A percentile compares a stretch with the other conserved stretches of the same genome.
Conservation (phyloP, 2,888 invertebrate species). For the Macrosoma leucophasiata region DNA sequence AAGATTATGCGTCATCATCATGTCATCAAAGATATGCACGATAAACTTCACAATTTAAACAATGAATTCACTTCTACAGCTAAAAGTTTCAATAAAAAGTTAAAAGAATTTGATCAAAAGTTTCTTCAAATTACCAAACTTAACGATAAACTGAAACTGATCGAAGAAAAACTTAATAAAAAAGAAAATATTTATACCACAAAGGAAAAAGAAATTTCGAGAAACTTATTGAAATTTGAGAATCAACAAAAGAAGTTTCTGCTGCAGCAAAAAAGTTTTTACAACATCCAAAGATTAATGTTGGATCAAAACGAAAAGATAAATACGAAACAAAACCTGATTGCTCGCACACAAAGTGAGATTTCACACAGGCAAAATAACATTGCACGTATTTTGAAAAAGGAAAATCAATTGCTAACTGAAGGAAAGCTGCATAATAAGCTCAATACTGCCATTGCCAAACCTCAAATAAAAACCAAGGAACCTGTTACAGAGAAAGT, state of each 20-base stretch:
- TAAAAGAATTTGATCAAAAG: slow-evolving; percentile 51
- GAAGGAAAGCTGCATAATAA: slow-evolving; percentile 30
- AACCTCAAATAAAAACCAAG: slow-evolving; percentile 11
- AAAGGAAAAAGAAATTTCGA: slow-evolving; percentile 46
- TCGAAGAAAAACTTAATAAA: slow-evolving; percentile 36
- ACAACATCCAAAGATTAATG: slow-evolving; percentile 55
- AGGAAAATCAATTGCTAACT: slow-evolving; percentile 47
- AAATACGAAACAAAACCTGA: slow-evolving; percentile 49
- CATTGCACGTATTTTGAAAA: slow-evolving; percentile 55
- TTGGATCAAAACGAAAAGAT: slow-evolving; percentile 60
- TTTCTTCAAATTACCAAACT: slow-evolving; percentile 41
- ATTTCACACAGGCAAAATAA: slow-evolving; percentile 60
- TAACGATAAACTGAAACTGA: slow-evolving; percentile 38
- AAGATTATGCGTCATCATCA: slow-evolving; percentile 58
- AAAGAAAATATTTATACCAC: slow-evolving; percentile 37
- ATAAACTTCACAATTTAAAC: slow-evolving; percentile 38
- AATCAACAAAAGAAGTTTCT: slow-evolving; percentile 59
- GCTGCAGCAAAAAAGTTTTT: slow-evolving; percentile 56
- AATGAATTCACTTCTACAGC: slow-evolving; percentile 44
- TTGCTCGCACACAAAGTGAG: slow-evolving; percentile 57
- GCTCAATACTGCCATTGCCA: slow-evolving; percentile 16
- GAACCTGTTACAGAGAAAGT: slow-evolving; percentile 17
- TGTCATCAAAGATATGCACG: slow-evolving; percentile 51
- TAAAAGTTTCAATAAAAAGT: slow-evolving; percentile 34
- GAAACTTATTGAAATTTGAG: slow-evolving; percentile 51